These are phyloP conservation scores for Neotragus pygmaeus DNA, from an alignment of 2,113 vertebrate species.

Conservation along the genomic window DNA sequence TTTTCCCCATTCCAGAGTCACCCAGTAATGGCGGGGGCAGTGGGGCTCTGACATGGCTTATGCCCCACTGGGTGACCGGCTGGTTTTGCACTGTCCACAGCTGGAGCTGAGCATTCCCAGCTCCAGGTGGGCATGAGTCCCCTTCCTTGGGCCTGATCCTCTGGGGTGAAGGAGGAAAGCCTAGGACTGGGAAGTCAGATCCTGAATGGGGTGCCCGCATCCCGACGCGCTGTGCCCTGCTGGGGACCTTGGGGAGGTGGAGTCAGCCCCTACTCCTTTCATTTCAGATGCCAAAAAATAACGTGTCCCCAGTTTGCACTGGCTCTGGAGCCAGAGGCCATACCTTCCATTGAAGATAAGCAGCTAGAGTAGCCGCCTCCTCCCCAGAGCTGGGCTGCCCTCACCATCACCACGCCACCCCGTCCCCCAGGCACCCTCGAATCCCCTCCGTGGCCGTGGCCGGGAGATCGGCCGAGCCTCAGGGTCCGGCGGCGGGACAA, in stretches of 20 bases:
- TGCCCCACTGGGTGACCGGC: not conserved
- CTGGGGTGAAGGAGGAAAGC: not conserved
- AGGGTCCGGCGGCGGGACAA: conserved; percentile 50
- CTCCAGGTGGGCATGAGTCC: not conserved
- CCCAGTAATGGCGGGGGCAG: conserved; percentile 44
- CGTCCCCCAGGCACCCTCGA: conserved; percentile 35
- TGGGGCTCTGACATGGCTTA: not conserved
- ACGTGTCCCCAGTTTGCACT: not conserved
- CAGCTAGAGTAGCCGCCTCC: not conserved
- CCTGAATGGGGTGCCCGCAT: not conserved
- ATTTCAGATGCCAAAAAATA: not conserved
- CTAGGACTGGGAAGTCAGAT: not conserved
- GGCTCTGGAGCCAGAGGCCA: not conserved
- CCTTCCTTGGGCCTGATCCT: not conserved
- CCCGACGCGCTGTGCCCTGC: not conserved
- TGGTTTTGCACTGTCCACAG: not conserved
- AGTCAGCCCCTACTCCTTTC: too few species aligned
- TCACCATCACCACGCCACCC: conserved; percentile 8
- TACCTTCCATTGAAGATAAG: not conserved
- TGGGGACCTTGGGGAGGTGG: not conserved
- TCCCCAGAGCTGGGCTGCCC: not conserved
- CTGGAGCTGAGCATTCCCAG: not conserved
- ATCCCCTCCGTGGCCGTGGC: not conserved
- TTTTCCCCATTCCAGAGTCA: conserved; percentile 61
- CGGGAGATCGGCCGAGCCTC: not conserved